Evolutionary conservation across 23 tunicate genomes (phyloP).

Genomic region (Ciona savignyi): DNA sequence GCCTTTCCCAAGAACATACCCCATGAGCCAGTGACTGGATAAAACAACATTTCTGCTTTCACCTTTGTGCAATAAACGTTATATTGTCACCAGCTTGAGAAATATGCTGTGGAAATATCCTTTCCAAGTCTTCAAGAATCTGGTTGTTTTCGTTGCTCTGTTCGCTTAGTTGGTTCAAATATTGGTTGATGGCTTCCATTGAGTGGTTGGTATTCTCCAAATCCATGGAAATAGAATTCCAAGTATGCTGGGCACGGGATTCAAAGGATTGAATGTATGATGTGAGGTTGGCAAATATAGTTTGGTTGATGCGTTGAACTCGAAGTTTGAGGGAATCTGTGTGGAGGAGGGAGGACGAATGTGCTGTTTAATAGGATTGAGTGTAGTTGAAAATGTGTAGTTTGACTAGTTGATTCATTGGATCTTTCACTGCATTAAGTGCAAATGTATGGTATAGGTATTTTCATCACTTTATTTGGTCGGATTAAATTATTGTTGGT

Average conservation of each 20-base stretch:
- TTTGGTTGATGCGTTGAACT: background rate
- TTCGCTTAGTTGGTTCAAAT: background rate
- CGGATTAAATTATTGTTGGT: no score
- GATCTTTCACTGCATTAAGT: no score
- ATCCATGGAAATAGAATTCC: background rate
- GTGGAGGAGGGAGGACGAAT: no score
- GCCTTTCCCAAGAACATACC: no score
- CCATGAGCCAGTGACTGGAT: no score
- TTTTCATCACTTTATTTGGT: no score
- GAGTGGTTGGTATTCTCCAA: background rate
- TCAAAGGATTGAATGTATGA: background rate
- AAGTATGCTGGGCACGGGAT: background rate
- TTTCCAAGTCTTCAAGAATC: background rate
- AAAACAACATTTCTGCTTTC: no score
- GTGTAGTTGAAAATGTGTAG: no score
- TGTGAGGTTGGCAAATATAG: background rate
- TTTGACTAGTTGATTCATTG: no score
- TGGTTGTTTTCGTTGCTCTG: background rate
- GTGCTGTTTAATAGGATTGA: no score
- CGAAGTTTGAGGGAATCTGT: background rate
- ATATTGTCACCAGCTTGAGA: background rate
- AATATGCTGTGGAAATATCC: background rate
- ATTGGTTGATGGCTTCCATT: background rate
- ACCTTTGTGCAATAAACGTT: background rate
- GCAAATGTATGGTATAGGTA: no score